Base-by-base conservation (phyloP, 2,888 invertebrate genomes). In the Cantharis flavilabris region DNA sequence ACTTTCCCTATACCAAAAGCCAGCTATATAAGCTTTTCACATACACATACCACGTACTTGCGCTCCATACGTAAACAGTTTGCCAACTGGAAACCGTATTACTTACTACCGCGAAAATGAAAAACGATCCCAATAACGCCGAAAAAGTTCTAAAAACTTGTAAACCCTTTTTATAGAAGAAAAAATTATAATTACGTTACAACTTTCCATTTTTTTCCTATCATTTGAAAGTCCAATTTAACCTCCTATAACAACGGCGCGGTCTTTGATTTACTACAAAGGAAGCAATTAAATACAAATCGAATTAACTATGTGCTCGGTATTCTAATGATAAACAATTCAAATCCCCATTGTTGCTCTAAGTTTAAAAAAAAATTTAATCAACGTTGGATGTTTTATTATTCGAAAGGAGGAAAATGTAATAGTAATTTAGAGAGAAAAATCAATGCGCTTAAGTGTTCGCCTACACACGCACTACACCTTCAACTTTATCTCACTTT, bases 21-120 rank as follows among this genome's bases (percentile, higher is more conserved):
- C 7, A 49, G 49, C 49, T 49, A 49, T 70, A 49, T 49, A 49
- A 62, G 71, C 76, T 76, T 72, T 76, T 76, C 69, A 72, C 72
- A 65, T 76, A 76, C 72, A 76, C 76, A 72, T 65, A 73, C 72
- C 72, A 73, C 76, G 76, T 76, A 76, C 70, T 72, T 76, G 23
- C 62, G 73, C 65, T 70, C 73, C 73, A 73, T 76, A 76, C 73
- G 72, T 73, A 73, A 76, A 73, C 76, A 72, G 76, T 76, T 76
- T 67, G 72, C 70, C 72, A 72, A 70, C 76, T 69, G 70, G 33
- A 70, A 73, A 72, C 62, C 72, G 72, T 69, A 70, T 76, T 72
- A 76, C 71, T 74, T 62, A 65, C 65, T 67, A 67, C 49, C 72
- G n/a, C 63, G 63, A 67, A 76, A 76, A 72, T 72, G 71, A 72